Evolutionary conservation across 2,888 invertebrate species (phyloP).

Genomic region (Anoncus sp.): DNA sequence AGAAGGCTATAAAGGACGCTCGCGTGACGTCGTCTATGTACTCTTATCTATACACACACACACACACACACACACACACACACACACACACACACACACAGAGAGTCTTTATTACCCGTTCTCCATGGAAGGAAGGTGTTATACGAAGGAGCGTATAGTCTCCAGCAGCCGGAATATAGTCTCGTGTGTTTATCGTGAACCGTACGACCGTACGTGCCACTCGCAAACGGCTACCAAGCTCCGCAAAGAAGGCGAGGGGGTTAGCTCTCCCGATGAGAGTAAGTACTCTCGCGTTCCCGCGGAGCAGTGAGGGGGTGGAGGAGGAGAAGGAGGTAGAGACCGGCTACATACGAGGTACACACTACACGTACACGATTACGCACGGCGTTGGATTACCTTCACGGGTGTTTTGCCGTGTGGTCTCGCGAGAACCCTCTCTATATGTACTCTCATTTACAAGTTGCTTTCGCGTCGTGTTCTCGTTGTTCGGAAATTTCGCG

Average conservation of each 20-base stretch:
- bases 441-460: constrained; percentile 4
- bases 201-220: constrained; percentile 56
- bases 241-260: constrained; percentile 31
- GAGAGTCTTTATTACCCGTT: constrained; percentile 30
- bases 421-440: constrained; percentile 52
- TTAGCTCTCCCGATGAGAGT: constrained; percentile 46
- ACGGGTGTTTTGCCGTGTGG: constrained; percentile 65
- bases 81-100: not conserved
- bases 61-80: not conserved
- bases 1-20: constrained; percentile 28
- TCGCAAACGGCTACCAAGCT: constrained; percentile 51
- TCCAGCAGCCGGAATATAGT: constrained; percentile 27
- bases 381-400: constrained; percentile 74
- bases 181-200: constrained; percentile 52
- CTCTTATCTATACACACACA: constrained; percentile 25
- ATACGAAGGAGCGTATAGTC: constrained; percentile 29
- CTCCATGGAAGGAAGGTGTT: constrained; percentile 38
- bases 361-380: constrained; percentile 63
- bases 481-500: constrained; percentile 13
- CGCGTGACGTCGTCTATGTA: constrained; percentile 19
- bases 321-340: constrained; percentile 3
- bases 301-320: not conserved
- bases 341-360: constrained; percentile 48
- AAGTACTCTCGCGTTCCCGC: constrained; percentile 53
- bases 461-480: constrained; percentile 24